A percentile compares a stretch with the other conserved stretches of the same genome.
Conservation (phyloP, 2,113 vertebrate genomes). For the Perognathus longimembris region DNA sequence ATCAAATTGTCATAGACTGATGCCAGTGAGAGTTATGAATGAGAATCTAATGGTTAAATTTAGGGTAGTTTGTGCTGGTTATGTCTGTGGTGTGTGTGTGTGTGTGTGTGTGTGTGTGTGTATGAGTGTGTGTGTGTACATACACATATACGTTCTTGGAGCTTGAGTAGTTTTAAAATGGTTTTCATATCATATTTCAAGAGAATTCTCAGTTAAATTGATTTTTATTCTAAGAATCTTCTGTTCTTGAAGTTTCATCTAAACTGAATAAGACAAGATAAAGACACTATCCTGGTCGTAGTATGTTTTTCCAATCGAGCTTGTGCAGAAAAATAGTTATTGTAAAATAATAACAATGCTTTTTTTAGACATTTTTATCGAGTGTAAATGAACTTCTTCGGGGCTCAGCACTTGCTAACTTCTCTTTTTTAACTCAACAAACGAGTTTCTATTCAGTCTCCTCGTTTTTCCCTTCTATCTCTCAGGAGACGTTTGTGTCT, state of each 20-base stretch:
- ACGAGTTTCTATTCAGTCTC: not conserved
- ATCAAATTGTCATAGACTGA: conserved; percentile 30
- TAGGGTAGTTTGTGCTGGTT: not conserved
- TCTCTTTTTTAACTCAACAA: conserved; percentile 23
- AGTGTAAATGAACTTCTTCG: conserved; percentile 23
- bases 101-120: too few relatives aligned
- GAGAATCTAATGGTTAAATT: conserved; percentile 33
- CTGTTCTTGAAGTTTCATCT: conserved; percentile 13
- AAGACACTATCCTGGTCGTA: not conserved
- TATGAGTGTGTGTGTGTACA: too few relatives aligned
- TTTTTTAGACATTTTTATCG: not conserved
- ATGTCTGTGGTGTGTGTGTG: too few relatives aligned
- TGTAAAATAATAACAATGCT: conserved; percentile 17
- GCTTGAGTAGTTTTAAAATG: conserved; percentile 29
- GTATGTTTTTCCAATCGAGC: not conserved
- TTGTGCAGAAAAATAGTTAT: not conserved
- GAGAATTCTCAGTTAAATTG: conserved; percentile 38
- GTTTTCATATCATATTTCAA: conserved; percentile 38
- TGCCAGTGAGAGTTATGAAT: not conserved
- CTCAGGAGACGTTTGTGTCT: not conserved
- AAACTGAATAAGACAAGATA: conserved; percentile 44
- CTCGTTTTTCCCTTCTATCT: not conserved
- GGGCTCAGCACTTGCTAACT: not conserved
- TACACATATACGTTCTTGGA: not conserved
- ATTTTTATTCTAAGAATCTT: conserved; percentile 56